These are phyloP conservation scores for Apocheima hispidaria DNA, from an alignment of 2,888 invertebrate species.

Conservation along the genomic window DNA sequence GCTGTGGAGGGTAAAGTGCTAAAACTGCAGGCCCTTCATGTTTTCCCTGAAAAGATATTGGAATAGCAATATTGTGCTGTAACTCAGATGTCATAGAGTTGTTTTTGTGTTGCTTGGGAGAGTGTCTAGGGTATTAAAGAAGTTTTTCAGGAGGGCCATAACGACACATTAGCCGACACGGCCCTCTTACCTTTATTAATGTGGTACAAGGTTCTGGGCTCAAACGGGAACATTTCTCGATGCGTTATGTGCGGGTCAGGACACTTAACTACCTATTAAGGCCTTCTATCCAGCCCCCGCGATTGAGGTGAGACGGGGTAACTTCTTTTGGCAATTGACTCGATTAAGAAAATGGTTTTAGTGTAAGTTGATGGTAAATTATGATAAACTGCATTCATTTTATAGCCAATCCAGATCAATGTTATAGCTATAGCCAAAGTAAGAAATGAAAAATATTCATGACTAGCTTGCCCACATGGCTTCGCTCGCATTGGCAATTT, in stretches of 20 bases:
- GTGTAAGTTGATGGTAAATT: not conserved
- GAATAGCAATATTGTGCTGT: constrained; percentile 50
- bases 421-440: too few relatives aligned
- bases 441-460: too few relatives aligned
- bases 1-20: constrained; percentile 52
- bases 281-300: constrained; percentile 48
- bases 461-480: too few relatives aligned
- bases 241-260: constrained; percentile 65
- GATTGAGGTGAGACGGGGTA: constrained; percentile 36
- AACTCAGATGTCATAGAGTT: constrained; percentile 44
- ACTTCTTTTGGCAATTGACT: constrained; percentile 33
- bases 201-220: constrained; percentile 77
- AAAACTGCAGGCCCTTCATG: constrained; percentile 71
- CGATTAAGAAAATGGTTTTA: constrained; percentile 20
- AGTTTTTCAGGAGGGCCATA: constrained; percentile 81
- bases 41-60: constrained; percentile 68
- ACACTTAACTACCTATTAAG: constrained; percentile 64
- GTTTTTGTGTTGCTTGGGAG: constrained; percentile 48
- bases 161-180: constrained; percentile 81
- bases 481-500: too few relatives aligned
- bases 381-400: not conserved
- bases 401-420: not conserved
- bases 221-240: constrained; percentile 52
- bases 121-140: constrained; percentile 64
- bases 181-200: constrained; percentile 83